Base-by-base conservation (phyloP, 2,888 invertebrate genomes). In the Nipponacmea schrenckii region DNA sequence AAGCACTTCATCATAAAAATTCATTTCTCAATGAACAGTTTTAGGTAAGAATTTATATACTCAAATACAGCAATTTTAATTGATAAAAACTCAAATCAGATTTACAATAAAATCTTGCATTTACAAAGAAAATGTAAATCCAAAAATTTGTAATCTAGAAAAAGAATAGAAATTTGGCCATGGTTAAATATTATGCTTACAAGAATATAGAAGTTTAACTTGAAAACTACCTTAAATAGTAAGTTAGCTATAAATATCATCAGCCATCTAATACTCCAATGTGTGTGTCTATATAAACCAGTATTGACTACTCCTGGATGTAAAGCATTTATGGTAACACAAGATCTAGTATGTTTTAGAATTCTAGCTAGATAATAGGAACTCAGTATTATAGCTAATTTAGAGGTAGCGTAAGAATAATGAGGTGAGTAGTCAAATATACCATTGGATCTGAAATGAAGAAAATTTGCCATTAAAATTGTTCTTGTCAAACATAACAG, bases 301-400 rank as follows among this genome's bases (percentile, higher is more conserved):
- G 83, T 76, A 62, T 78, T 73, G 17, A 84, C 83, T 3, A 84
- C 73, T 0, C 85, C 85, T 14, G 85, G 85, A 64, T 85, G 83
- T 12, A 84, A 67, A 39, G 75, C 74, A 73, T 81, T 82, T 24
- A 81, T 81, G 20, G 81, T 78, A 10, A 84, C 81, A 24, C 64
- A 74, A 5, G 64, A 68, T 12, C 75, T 69, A 2, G 77, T 73
- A n/a, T 67, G 71, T 20, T 66, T 75, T 15, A 81, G 74, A 46
- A 69, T 17, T 31, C 66, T 64, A 56, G 77, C 72, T 15, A 83
- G 74, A 45, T 67, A 68, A 64, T 81, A 79, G 12, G 81, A 74
- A 26, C 73, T 71, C 44, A 82, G 71, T 17, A 81, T 62, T 12
- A 83, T 71, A 17, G 81, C 80, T 48, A 85, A 74, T 69, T 85